Evolutionary conservation across 2,888 invertebrate species (phyloP), one percentile per base, ranked within the genome.

Genomic region (Ophion ellenae): DNA sequence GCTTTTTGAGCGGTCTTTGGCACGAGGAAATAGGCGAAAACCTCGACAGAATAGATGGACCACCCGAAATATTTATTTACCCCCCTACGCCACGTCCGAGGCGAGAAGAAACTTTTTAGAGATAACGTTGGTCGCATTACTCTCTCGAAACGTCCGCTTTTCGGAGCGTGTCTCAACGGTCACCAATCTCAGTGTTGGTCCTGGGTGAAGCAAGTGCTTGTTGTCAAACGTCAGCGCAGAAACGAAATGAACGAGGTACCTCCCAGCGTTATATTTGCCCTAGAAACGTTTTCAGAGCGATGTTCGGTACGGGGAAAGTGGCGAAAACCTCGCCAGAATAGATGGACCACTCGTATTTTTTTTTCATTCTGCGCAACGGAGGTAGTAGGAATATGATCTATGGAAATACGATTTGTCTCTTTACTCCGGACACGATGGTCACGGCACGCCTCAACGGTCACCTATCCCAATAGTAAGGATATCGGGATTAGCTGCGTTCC

Each of bases 401-500:
- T 53, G 14, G 53, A 53, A 53, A 53, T 53, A 14, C 2, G 3
- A 53, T 53, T 17, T 14, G 53, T 36, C 14, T 53, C 53, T 53
- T 53, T 53, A 53, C 14, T 53, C 17, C 53, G 14, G 14, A 11
- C 14, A 14, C 14, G 14, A 11, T 11, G 53, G 14, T 53, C 53
- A 61, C 6, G 24, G 32, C 7, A 28, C 40, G 36, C 53, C 10
- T n/a, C 24, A 10, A 45, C 17, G 66, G 71, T n/a, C 20, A 63
- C 36, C 36, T 2, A 57, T 53, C 53, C 5, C 24, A 32, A 36
- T 36, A 53, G 45, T 70, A 59, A 64, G n/a, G 28, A 24, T 32
- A 84, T 76, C 32, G 53, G 59, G 76, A 61, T 81, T 53, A 76
- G 47, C 57, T 57, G 40, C 36, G 67, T 79, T 20, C 7, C 10